Conservation (phyloP, 2,797 vertebrate genomes). For the Cyprinodon diabolis region DNA sequence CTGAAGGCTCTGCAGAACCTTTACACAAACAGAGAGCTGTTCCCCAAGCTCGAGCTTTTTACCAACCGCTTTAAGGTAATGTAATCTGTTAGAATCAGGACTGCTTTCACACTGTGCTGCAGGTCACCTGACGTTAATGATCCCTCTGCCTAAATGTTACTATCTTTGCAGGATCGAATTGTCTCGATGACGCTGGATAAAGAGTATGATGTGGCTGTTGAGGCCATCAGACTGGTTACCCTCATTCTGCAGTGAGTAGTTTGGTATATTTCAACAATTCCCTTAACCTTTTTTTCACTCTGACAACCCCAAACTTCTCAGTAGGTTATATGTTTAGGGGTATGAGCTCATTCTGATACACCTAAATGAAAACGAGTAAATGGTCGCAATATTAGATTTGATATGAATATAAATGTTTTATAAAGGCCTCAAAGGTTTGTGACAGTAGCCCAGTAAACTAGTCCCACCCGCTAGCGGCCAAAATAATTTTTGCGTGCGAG, state of each 20-base stretch:
- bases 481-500: too few species aligned
- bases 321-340: not conserved
- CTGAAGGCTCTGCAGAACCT: conserved; percentile 98
- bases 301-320: not conserved
- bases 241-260: conserved; percentile 96
- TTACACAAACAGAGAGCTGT: conserved; percentile 97
- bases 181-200: conserved; percentile 99
- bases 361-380: too few species aligned
- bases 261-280: not conserved
- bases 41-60: conserved; percentile 97
- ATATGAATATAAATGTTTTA: not conserved
- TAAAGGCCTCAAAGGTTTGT: not conserved
- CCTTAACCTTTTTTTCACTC: not conserved
- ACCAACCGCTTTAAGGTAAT: conserved; percentile 98
- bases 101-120: not conserved
- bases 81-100: not conserved
- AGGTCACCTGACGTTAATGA: not conserved
- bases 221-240: conserved; percentile 96
- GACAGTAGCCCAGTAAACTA: too few species aligned
- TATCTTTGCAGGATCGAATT: conserved; percentile 88
- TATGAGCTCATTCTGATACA: not conserved
- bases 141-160: not conserved
- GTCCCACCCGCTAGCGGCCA: too few species aligned
- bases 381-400: too few species aligned
- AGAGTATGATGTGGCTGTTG: conserved; percentile 98